A percentile compares a stretch with the other conserved stretches of the same genome.
Conservation (phyloP, 2,888 invertebrate genomes). For the Ecdyonurus torrentis region DNA sequence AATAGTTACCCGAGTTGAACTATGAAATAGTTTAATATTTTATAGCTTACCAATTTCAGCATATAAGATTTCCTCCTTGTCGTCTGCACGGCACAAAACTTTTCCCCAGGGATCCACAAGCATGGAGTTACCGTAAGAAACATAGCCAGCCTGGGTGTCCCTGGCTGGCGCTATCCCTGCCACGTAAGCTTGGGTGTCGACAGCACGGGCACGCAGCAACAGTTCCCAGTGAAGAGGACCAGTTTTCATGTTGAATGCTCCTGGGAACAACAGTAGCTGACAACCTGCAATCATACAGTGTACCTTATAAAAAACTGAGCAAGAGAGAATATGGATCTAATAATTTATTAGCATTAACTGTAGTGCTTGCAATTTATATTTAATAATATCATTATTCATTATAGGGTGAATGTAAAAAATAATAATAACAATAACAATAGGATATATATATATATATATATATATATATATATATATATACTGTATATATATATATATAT, state of each 20-base stretch:
- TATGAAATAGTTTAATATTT: neutral
- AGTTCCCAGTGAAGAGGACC: conserved; percentile 90
- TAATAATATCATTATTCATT: too few relatives aligned
- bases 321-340: too few relatives aligned
- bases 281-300: conserved; percentile 39
- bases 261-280: conserved; percentile 76
- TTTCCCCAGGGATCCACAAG: conserved; percentile 73
- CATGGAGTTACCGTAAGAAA: conserved; percentile 79
- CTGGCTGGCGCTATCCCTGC: conserved; percentile 73
- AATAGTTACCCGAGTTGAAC: conserved; percentile 14
- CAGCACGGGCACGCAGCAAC: conserved; percentile 60
- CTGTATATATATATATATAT: too few relatives aligned
- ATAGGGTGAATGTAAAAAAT: too few relatives aligned
- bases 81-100: conserved; percentile 49
- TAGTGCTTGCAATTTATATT: too few relatives aligned
- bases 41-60: conserved; percentile 50
- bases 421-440: too few relatives aligned
- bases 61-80: conserved; percentile 50
- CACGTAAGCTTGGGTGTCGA: conserved; percentile 80
- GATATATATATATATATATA: too few relatives aligned
- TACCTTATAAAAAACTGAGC: too few relatives aligned
- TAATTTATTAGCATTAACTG: too few relatives aligned
- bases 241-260: conserved; percentile 92
- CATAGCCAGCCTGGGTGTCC: conserved; percentile 49
- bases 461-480: too few relatives aligned